Conservation (phyloP, 2,113 vertebrate genomes). For the Hemiprocne comata region DNA sequence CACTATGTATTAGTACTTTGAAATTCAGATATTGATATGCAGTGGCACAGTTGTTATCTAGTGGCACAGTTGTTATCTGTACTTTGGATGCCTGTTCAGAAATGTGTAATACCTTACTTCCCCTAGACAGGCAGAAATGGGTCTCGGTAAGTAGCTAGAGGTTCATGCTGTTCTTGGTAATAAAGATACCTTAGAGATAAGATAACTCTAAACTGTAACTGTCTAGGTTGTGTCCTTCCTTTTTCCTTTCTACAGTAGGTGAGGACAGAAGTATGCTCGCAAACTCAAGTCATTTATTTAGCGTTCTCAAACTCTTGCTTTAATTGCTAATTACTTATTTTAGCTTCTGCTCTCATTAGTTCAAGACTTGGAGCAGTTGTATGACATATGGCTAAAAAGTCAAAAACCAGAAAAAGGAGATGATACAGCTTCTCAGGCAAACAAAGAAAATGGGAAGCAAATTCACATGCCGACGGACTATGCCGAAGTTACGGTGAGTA, state of each 20-base stretch:
- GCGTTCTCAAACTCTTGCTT: conserved; percentile 32
- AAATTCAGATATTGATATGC: background rate
- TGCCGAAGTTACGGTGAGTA: conserved; percentile 92
- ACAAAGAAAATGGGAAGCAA: conserved; percentile 91
- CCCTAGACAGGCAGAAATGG: background rate
- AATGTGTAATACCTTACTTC: background rate
- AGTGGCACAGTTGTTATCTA: background rate
- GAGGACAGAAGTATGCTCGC: background rate
- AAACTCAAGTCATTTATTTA: conserved; percentile 2
- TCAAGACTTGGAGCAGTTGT: conserved; percentile 96
- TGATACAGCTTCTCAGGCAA: conserved; percentile 77
- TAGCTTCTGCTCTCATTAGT: conserved; percentile 79
- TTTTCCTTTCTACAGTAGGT: background rate
- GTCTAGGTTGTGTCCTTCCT: background rate
- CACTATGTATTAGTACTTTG: background rate
- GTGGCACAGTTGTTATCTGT: background rate
- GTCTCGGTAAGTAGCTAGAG: background rate
- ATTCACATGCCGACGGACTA: conserved; percentile 99
- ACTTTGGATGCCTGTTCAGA: background rate
- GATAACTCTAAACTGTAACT: background rate
- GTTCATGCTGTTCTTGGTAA: background rate
- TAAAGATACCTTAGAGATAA: too few species aligned
- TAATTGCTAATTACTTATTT: conserved; percentile 66
- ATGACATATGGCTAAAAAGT: conserved; percentile 94
- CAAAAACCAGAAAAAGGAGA: conserved; percentile 90